phyloP scores from a whole-genome alignment of 2,797 vertebrate genomes.

The Mycteria americana region DNA sequence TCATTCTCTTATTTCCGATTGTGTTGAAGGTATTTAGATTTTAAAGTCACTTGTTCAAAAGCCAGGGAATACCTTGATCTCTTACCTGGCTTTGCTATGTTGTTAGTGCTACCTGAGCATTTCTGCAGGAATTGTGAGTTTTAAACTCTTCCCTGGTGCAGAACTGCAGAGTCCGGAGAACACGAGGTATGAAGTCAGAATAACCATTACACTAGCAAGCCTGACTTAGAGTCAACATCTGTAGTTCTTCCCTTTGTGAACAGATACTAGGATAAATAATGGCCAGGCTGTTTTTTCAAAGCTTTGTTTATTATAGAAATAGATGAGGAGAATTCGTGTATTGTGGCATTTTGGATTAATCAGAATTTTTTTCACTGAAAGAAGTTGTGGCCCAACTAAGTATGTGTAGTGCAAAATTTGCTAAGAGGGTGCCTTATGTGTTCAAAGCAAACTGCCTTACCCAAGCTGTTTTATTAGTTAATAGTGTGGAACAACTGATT shows the following conservation, averaged over 20 bases:
- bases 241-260: neutral
- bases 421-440: neutral
- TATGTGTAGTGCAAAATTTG: neutral
- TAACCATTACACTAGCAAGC: neutral
- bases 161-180: neutral
- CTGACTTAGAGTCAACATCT: neutral
- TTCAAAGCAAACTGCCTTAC: neutral
- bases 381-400: neutral
- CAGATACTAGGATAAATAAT: neutral
- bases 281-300: neutral
- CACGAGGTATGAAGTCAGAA: neutral
- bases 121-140: neutral
- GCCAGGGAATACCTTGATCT: neutral
- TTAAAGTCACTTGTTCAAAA: neutral
- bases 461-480: neutral
- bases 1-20: neutral
- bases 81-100: neutral
- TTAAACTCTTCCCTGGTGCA: neutral
- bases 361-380: neutral
- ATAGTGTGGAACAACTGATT: neutral
- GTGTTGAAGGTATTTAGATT: neutral
- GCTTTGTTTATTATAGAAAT: neutral
- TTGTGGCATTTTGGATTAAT: neutral
- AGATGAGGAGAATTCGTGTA: neutral
- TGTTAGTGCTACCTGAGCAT: neutral